Percentiles rank a stretch among this genome's conserved stretches.
phyloP scores from a whole-genome alignment of 2,888 invertebrate genomes.

The Cremastinae sp. region DNA sequence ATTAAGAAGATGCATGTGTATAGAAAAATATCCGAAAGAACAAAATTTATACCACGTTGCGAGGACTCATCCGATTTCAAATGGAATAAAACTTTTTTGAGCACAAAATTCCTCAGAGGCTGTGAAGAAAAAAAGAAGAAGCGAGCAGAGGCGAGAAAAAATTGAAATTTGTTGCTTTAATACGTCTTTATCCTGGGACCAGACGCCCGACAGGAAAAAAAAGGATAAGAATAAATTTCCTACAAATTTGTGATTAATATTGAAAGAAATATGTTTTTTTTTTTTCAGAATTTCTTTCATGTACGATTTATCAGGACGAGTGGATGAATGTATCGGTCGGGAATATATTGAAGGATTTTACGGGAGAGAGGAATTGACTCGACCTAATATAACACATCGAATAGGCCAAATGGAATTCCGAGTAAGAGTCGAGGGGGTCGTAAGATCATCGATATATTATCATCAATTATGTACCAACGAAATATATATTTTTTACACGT shows the following conservation, averaged over 20 bases:
- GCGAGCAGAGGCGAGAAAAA: conserved; percentile 10
- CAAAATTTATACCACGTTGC: not conserved
- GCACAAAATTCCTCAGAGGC: not conserved
- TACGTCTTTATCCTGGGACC: conserved; percentile 14
- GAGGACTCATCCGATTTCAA: not conserved
- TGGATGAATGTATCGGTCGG: not conserved
- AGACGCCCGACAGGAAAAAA: not conserved
- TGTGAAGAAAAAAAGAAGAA: too few relatives aligned
- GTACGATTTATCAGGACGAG: conserved; percentile 9
- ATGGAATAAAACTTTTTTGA: not conserved
- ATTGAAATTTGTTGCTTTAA: conserved; percentile 18
- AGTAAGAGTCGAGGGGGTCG: conserved; percentile 42
- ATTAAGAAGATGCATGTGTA: conserved; percentile 1
- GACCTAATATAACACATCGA: conserved; percentile 35
- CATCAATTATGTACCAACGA: conserved; percentile 48
- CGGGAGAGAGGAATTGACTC: conserved; percentile 11
- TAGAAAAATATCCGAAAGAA: not conserved
- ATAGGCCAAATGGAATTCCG: conserved; percentile 47
- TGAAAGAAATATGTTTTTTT: conserved; percentile 7
- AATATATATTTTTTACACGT: conserved; percentile 9
- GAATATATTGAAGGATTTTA: conserved; percentile 27
- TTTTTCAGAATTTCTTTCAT: conserved; percentile 4
- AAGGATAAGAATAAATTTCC: conserved; percentile 12
- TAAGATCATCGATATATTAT: conserved; percentile 56
- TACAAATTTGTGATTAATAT: conserved; percentile 19